Percentiles rank a stretch among this genome's conserved stretches.
phyloP scores from a whole-genome alignment of 2,888 invertebrate species.

The Acrocyrtus sp. region DNA sequence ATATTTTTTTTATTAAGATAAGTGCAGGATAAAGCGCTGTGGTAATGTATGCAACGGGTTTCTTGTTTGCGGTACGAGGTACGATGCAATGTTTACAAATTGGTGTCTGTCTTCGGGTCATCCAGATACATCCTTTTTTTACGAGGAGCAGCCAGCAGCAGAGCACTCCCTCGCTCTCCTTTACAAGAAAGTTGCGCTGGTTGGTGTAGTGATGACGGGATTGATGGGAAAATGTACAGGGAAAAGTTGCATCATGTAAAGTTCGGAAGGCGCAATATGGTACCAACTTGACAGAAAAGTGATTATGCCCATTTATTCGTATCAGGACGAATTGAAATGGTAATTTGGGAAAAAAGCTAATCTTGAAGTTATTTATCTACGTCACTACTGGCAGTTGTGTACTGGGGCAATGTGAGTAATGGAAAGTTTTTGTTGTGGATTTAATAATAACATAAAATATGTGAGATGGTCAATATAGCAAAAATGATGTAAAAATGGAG shows the following conservation, averaged over 20 bases:
- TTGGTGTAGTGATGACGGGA: conserved; percentile 7
- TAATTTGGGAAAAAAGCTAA: no score
- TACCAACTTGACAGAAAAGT: no score
- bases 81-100: conserved; percentile 39
- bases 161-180: no score
- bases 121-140: not conserved
- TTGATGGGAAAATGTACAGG: conserved; percentile 7
- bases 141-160: not conserved
- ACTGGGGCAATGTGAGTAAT: no score
- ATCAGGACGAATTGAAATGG: conserved; percentile 27
- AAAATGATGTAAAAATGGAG: no score
- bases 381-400: no score
- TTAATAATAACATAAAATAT: no score
- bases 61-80: conserved; percentile 32
- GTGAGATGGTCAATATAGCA: no score
- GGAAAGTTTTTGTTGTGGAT: no score
- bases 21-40: not conserved
- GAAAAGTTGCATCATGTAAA: conserved; percentile 31
- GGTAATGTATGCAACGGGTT: conserved; percentile 42
- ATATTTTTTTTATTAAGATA: not conserved
- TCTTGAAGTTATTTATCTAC: no score
- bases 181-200: no score
- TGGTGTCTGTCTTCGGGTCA: conserved; percentile 38
- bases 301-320: conserved; percentile 45
- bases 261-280: conserved; percentile 36